Evolutionary conservation across 2,888 invertebrate genomes (phyloP), one percentile per base, ranked within the genome.

Genomic region (Diplazon laetatorius): DNA sequence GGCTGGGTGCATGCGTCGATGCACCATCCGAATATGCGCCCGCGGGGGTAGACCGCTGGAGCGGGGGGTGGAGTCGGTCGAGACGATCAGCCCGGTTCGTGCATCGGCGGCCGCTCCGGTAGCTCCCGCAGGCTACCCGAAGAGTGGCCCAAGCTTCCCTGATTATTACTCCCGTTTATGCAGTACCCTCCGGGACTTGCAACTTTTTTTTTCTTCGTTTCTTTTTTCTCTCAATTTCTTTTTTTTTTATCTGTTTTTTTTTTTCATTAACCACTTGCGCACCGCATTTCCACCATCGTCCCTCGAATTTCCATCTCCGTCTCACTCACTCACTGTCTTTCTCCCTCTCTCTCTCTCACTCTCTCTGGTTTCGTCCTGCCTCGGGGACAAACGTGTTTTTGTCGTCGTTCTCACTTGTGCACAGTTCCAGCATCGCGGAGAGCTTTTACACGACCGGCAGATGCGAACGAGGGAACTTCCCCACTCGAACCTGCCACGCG

Each of bases 351-450:
- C n/a, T n/a, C n/a, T n/a, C n/a, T n/a, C n/a, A n/a, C 2, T 46
- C 50, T 22, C 50, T 50, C 46, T 52, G 55, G 22, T 65, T 60
- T 20, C 16, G 71, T 71, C 30, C 4, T 80, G 83, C 79, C 82
- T 82, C 72, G 72, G 75, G 82, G 81, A 80, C 78, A 82, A 82
- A 85, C 83, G 63, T 77, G 70, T 84, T 84, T 78, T 84, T 84
- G 83, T 80, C 82, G 82, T 74, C 82, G 30, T 78, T 84, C 83
- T 84, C 79, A 82, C 83, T 75, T 82, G 72, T 52, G 78, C 77
- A 55, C 73, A 78, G 18, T 25, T n/a, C 20, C 57, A 44, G 50
- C 50, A 57, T 37, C 52, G 60, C 20, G n/a, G 10, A 16, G 4
- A 52, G 39, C 65, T 22, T 14, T 30, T 66, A 57, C n/a, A n/a